Percentiles rank a stretch among this genome's conserved stretches.
phyloP scores from a whole-genome alignment of 2,113 vertebrate genomes.

The Sinocyclocheilus grahami region DNA sequence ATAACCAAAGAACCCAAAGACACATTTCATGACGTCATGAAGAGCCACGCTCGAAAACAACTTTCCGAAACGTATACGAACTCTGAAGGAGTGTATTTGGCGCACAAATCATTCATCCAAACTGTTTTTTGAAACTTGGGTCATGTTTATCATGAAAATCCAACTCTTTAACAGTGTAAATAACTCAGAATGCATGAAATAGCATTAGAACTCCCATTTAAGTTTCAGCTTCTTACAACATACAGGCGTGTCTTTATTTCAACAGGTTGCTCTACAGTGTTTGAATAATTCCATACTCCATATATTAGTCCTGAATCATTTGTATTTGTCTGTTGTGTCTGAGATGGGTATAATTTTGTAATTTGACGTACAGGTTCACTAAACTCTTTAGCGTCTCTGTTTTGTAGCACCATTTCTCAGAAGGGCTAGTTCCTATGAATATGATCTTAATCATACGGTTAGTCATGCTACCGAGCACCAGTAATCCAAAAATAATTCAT shows the following conservation, averaged over 20 bases:
- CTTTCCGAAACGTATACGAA: too few species aligned
- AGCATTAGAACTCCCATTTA: background rate
- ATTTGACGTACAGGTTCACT: background rate
- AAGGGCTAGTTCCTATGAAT: background rate
- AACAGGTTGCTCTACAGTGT: background rate
- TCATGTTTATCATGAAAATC: too few species aligned
- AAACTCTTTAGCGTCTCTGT: background rate
- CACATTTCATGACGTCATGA: too few species aligned
- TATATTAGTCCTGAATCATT: background rate
- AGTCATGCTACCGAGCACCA: slow-evolving; percentile 6
- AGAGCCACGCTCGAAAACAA: too few species aligned
- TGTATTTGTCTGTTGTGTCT: background rate
- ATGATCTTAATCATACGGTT: background rate
- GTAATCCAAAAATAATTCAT: slow-evolving; percentile 30
- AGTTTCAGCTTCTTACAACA: background rate
- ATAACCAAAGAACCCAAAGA: too few species aligned
- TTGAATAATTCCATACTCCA: background rate
- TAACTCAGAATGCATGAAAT: too few species aligned
- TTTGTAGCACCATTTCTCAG: background rate
- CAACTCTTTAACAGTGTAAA: too few species aligned
- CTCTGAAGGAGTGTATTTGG: too few species aligned
- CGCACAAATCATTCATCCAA: too few species aligned
- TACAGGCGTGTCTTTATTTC: background rate
- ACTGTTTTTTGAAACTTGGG: too few species aligned
- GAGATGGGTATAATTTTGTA: background rate